phyloP scores from a whole-genome alignment of 2,888 invertebrate genomes.

The Germaria angustata region DNA sequence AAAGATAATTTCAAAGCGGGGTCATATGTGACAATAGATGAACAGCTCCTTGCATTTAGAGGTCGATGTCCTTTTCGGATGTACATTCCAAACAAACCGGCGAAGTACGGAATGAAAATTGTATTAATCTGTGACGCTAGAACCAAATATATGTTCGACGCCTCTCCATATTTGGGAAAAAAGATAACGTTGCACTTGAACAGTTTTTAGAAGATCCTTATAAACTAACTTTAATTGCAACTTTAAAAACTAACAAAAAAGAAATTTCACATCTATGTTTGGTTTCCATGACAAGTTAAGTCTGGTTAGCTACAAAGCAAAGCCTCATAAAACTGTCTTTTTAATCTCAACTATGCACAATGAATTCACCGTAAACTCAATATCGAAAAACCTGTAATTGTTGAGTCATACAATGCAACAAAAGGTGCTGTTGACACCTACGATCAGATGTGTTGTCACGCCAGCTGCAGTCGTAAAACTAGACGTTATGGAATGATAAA shows the following conservation, averaged over 20 bases:
- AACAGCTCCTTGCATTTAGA: conserved; percentile 48
- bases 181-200: too few species aligned
- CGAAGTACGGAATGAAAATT: conserved; percentile 19
- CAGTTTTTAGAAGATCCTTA: conserved; percentile 71
- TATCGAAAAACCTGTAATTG: conserved; percentile 9
- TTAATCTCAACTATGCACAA: neutral
- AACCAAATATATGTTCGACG: conserved; percentile 39
- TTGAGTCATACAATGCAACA: conserved; percentile 21
- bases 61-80: conserved; percentile 39
- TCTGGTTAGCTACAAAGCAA: conserved; percentile 53
- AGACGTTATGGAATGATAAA: conserved; percentile 26
- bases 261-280: conserved; percentile 58
- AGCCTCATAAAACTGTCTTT: conserved; percentile 33
- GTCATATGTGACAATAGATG: conserved; percentile 51
- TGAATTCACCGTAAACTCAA: neutral
- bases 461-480: conserved; percentile 23
- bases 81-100: conserved; percentile 19
- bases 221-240: conserved; percentile 64
- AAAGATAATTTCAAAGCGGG: conserved; percentile 48
- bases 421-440: conserved; percentile 15
- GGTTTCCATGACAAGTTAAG: conserved; percentile 45
- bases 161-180: conserved; percentile 42
- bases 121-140: conserved; percentile 17
- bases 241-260: conserved; percentile 61
- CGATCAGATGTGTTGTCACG: conserved; percentile 15